These are phyloP conservation scores for Channa argus DNA, from an alignment of 2,113 vertebrate species.

Conservation along the genomic window DNA sequence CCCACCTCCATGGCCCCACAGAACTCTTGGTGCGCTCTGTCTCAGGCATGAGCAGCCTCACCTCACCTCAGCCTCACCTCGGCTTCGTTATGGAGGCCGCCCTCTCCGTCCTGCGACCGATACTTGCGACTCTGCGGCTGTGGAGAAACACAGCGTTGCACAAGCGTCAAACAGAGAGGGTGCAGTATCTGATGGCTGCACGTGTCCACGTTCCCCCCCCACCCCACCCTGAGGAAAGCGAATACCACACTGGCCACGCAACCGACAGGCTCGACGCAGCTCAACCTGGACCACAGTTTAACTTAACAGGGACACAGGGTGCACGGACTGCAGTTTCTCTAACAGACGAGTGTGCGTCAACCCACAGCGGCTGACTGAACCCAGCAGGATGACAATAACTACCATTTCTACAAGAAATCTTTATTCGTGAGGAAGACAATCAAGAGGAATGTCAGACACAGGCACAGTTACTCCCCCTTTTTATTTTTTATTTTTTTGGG, in stretches of 20 bases:
- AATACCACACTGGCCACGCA: too few species aligned
- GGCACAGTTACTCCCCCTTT: background rate
- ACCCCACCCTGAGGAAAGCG: too few species aligned
- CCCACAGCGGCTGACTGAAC: background rate
- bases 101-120: background rate
- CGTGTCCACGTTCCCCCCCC: too few species aligned
- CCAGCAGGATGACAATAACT: constrained; percentile 36
- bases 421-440: constrained; percentile 46
- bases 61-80: background rate
- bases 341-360: background rate
- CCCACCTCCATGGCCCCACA: constrained; percentile 83
- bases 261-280: background rate
- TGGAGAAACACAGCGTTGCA: background rate
- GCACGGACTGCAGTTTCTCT: background rate
- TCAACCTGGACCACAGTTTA: constrained; percentile 10
- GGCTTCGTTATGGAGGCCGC: background rate
- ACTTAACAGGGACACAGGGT: constrained; percentile 9
- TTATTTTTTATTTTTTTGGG: constrained; percentile 6
- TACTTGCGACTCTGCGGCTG: background rate
- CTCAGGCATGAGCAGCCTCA: constrained; percentile 86
- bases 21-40: constrained; percentile 93
- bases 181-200: too few species aligned
- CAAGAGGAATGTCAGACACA: constrained; percentile 29
- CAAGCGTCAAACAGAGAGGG: too few species aligned
- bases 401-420: constrained; percentile 41